These are phyloP conservation scores for Neomorphus geoffroyi DNA, from an alignment of 2,797 vertebrate genomes.

Conservation along the genomic window DNA sequence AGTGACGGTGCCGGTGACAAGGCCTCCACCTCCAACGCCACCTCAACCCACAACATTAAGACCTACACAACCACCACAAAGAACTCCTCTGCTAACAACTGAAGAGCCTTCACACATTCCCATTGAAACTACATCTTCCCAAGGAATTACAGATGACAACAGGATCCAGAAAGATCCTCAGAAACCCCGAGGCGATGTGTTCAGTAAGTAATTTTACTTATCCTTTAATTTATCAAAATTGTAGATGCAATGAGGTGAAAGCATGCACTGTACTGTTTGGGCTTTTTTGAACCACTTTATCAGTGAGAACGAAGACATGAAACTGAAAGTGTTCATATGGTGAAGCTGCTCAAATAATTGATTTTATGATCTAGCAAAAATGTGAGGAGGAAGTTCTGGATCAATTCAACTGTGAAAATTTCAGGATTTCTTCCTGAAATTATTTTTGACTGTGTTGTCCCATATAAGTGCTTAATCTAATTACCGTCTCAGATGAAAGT, in stretches of 20 bases:
- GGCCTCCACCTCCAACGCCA: constrained; percentile 21
- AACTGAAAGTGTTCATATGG: background rate
- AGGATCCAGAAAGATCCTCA: constrained; percentile 87
- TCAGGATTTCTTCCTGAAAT: background rate
- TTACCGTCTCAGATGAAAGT: background rate
- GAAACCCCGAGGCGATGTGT: constrained; percentile 95
- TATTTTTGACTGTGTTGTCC: background rate
- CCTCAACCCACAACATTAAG: background rate
- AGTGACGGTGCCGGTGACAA: constrained; percentile 42
- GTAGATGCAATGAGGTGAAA: background rate
- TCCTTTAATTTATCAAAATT: background rate
- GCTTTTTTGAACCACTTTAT: background rate
- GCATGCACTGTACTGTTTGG: background rate
- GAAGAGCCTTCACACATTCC: constrained; percentile 53
- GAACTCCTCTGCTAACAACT: constrained; percentile 29
- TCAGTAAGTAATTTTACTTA: constrained; percentile 84
- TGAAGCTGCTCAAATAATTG: background rate
- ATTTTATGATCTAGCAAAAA: background rate
- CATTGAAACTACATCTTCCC: constrained; percentile 42
- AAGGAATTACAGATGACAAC: constrained; percentile 83
- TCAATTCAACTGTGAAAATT: background rate
- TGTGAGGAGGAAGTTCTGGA: background rate
- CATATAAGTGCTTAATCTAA: background rate
- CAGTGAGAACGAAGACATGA: background rate
- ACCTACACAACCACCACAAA: constrained; percentile 21